A percentile compares a stretch with the other conserved stretches of the same genome.
These are phyloP conservation scores for Actinostola sp. DNA, from an alignment of 92 coral and sea anemone genomes.

Conservation along the genomic window DNA sequence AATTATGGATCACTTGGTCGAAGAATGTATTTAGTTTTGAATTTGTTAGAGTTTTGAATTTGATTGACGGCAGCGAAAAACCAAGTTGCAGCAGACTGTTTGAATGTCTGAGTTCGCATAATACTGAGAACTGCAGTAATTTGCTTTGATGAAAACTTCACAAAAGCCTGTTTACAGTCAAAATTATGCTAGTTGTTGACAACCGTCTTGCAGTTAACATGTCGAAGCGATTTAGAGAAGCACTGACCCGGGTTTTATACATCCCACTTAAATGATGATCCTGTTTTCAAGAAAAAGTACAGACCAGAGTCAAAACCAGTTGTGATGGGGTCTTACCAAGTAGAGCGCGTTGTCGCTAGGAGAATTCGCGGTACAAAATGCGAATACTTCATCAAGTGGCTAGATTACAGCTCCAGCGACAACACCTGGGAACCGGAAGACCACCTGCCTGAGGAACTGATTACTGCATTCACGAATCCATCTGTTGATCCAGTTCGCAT, in stretches of 20 bases:
- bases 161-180: too few relatives aligned
- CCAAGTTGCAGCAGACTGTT: too few relatives aligned
- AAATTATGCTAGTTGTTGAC: too few relatives aligned
- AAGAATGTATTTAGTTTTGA: too few relatives aligned
- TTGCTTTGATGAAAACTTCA: too few relatives aligned
- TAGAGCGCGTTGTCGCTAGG: conserved; percentile 35
- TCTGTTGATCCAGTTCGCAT: neutral
- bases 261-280: conserved; percentile 3
- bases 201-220: too few relatives aligned
- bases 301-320: conserved; percentile 21
- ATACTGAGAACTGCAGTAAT: too few relatives aligned
- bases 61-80: too few relatives aligned
- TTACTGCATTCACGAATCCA: conserved; percentile 11
- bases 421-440: conserved; percentile 41
- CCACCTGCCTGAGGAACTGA: conserved; percentile 17
- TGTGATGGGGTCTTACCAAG: conserved; percentile 29
- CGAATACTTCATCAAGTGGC: conserved; percentile 33
- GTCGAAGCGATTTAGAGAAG: conserved; percentile 36
- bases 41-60: too few relatives aligned
- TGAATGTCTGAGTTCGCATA: too few relatives aligned
- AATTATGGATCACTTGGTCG: too few relatives aligned
- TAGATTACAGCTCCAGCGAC: conserved; percentile 19
- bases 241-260: conserved; percentile 23
- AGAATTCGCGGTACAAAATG: neutral
- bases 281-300: conserved; percentile 11